These are phyloP conservation scores for Harlomillsia oculata DNA, from an alignment of 1,140 invertebrate species.

Conservation along the genomic window DNA sequence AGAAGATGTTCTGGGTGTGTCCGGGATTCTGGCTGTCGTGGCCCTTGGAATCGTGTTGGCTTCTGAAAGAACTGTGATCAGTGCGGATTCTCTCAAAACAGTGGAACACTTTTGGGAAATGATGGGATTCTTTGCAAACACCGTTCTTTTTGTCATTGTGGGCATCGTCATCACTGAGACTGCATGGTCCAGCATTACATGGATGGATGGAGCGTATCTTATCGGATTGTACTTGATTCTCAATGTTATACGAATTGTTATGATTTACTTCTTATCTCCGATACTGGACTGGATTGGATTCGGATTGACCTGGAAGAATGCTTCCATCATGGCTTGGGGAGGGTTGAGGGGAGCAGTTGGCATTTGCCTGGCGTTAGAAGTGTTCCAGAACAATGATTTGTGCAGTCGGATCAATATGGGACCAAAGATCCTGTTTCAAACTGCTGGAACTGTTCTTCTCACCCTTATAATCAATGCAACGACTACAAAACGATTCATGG, in stretches of 20 bases:
- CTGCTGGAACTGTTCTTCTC: slow-evolving; percentile 42
- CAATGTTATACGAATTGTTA: slow-evolving; percentile 39
- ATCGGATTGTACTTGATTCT: slow-evolving; percentile 40
- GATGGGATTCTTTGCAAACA: slow-evolving; percentile 43
- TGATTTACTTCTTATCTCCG: slow-evolving; percentile 41
- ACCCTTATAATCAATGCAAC: slow-evolving; percentile 44
- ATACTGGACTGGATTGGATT: slow-evolving; percentile 42
- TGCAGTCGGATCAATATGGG: slow-evolving; percentile 33
- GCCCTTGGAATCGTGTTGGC: slow-evolving; percentile 41
- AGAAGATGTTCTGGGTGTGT: slow-evolving; percentile 38
- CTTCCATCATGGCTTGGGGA: slow-evolving; percentile 15
- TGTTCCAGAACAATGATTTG: slow-evolving; percentile 38
- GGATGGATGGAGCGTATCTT: slow-evolving; percentile 39
- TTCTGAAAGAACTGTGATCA: slow-evolving; percentile 41
- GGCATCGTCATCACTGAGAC: slow-evolving; percentile 42
- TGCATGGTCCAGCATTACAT: slow-evolving; percentile 24
- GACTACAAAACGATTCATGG: slow-evolving; percentile 40
- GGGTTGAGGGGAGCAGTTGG: slow-evolving; percentile 42
- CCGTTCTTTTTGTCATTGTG: slow-evolving; percentile 45
- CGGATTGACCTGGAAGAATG: slow-evolving; percentile 41
- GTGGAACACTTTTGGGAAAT: slow-evolving; percentile 45
- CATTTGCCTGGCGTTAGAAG: slow-evolving; percentile 42
- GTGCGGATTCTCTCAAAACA: slow-evolving; percentile 42
- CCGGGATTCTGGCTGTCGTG: slow-evolving; percentile 44
- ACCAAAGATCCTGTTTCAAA: slow-evolving; percentile 41